Evolutionary conservation across 2,113 vertebrate genomes (phyloP), one percentile per base, ranked within the genome.

Genomic region (Oostethus manadensis): DNA sequence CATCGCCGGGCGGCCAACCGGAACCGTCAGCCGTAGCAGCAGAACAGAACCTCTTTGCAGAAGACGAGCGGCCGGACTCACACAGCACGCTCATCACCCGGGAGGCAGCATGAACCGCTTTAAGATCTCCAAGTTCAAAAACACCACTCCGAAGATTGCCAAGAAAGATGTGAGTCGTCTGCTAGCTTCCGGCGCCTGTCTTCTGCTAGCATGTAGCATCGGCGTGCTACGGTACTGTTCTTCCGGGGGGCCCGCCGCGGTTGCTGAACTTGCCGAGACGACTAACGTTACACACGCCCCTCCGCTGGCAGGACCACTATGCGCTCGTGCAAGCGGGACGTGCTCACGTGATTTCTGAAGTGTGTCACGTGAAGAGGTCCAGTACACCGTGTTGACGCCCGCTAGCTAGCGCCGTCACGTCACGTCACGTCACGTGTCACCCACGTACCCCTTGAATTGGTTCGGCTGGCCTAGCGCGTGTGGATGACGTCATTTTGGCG

Each of bases 101-200:
- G 89, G 90, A 90, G 88, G 70, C 83, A 89, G 61, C 81, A 97
- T 98, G 95, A 96, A 92, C 76, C 95, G 95, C 51, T 97, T 97
- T 81, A 95, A 84, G 88, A 91, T 87, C 23, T 97, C 94, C 62
- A 97, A 95, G 80, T 95, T 90, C 83, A 94, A 94, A 83, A 94
- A 97, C 81, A 92, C 88, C 57, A 93, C 91, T 70, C 91, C 92
- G 61, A 91, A 90, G 82, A 87, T 89, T 59, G 71, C 92, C 67
- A 93, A 92, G 78, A 94, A 90, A 73, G 90, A 93, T 79, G 93
- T 94, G 76, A 92, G 92, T 89, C 82, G 50, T 45, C 46, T 0
- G 14, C 23, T 8, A 8, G 29, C 50, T n/a, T 35, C 14, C 38
- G 48, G 17, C 1, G 17, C n/a, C 16, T 47, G 38, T 58, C 21